Percentiles rank a stretch among this genome's conserved stretches.
These are phyloP conservation scores for Apotomis turbidana DNA, from an alignment of 2,888 invertebrate species.

Conservation along the genomic window DNA sequence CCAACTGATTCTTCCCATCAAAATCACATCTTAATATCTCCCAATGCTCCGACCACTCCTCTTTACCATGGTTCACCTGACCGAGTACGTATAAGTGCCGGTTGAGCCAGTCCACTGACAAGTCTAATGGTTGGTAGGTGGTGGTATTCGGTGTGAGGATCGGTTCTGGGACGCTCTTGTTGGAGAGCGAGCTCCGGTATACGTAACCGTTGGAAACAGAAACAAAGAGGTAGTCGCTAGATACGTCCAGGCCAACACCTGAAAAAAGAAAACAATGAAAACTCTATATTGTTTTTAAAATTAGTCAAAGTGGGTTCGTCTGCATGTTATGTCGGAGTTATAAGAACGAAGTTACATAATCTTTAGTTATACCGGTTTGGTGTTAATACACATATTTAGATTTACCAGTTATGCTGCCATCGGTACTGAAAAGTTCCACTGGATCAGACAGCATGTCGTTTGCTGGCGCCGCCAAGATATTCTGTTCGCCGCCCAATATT, in stretches of 20 bases:
- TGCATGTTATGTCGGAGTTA: too few species aligned
- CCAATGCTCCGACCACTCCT: conserved; percentile 79
- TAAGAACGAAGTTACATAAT: too few species aligned
- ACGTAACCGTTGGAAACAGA: conserved; percentile 89
- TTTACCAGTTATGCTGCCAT: conserved; percentile 74
- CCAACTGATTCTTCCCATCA: conserved; percentile 87
- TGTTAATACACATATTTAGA: too few species aligned
- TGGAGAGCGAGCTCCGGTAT: conserved; percentile 79
- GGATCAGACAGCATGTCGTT: conserved; percentile 88
- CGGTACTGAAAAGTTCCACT: conserved; percentile 85
- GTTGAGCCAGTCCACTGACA: conserved; percentile 96
- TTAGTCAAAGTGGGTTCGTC: too few species aligned
- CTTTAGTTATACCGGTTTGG: too few species aligned
- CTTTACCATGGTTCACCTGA: conserved; percentile 83
- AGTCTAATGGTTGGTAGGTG: conserved; percentile 86
- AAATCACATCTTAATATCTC: conserved; percentile 90
- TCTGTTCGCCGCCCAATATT: conserved; percentile 87
- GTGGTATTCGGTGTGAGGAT: conserved; percentile 84
- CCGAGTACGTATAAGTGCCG: conserved; percentile 92
- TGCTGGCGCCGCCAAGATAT: conserved; percentile 87
- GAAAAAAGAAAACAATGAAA: conserved; percentile 50
- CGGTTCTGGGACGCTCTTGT: conserved; percentile 69
- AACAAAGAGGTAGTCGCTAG: conserved; percentile 88
- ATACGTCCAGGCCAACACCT: conserved; percentile 92
- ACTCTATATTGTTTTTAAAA: too few species aligned